A percentile compares a stretch with the other conserved stretches of the same genome.
Evolutionary conservation across 1,140 invertebrate genomes (phyloP).

Genomic region (Drosophila nebulosa): DNA sequence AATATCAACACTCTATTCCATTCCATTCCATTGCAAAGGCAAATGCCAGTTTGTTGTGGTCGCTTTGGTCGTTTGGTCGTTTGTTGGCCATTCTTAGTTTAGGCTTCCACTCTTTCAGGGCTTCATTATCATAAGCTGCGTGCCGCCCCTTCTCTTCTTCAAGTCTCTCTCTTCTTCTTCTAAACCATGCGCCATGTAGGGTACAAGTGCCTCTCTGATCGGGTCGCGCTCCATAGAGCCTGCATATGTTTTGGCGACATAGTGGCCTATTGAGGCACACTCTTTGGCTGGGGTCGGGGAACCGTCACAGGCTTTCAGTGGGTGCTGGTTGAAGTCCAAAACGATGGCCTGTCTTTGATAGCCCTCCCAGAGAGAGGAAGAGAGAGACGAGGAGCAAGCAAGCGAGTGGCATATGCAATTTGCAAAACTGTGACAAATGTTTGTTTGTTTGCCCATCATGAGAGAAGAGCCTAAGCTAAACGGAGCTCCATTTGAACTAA

Average conservation of each 20-base stretch:
- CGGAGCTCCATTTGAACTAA: background rate
- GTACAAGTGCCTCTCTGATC: background rate
- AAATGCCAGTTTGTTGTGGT: constrained; percentile 2
- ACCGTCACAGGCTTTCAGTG: background rate
- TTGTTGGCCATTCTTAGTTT: constrained; percentile 6
- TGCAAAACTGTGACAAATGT: constrained; percentile 24
- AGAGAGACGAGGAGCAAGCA: background rate
- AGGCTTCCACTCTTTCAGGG: constrained; percentile 2
- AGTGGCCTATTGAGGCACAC: constrained; percentile 4
- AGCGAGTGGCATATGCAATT: constrained; percentile 10
- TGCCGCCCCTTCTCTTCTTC: background rate
- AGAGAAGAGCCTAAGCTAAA: background rate
- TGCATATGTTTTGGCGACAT: constrained; percentile 4
- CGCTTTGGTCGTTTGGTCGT: background rate
- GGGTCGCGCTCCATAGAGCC: background rate
- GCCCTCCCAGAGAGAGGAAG: background rate
- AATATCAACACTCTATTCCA: constrained; percentile 11
- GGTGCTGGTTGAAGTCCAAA: background rate
- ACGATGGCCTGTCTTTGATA: constrained; percentile 9
- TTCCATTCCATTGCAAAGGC: background rate
- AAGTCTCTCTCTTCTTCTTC: background rate
- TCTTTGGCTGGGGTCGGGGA: background rate
- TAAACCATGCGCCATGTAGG: background rate
- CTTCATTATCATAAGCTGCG: constrained; percentile 28
- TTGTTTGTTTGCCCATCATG: background rate